Conservation (phyloP, 2,888 invertebrate genomes). For the Gnatocerus cornutus region DNA sequence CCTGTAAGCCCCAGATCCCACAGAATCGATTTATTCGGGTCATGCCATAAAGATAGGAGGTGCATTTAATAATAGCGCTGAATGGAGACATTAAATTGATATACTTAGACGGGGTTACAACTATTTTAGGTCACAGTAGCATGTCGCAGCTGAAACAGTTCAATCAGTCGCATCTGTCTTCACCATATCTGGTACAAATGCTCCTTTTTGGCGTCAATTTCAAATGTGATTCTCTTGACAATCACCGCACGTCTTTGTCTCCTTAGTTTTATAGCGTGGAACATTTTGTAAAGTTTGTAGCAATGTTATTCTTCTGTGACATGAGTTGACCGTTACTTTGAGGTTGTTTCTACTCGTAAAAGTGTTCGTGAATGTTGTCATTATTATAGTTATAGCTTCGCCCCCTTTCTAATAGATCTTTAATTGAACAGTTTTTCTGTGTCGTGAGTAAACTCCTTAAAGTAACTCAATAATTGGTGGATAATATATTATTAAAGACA, state of each 20-base stretch:
- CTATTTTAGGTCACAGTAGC: not conserved
- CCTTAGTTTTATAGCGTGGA: not conserved
- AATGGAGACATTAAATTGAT: conserved; percentile 1
- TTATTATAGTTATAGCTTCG: not conserved
- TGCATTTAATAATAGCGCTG: not conserved
- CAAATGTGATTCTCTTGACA: not conserved
- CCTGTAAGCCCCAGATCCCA: not conserved
- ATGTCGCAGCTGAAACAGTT: not conserved
- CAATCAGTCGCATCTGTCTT: not conserved
- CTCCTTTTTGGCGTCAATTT: not conserved
- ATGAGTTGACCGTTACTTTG: no score
- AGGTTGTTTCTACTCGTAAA: no score
- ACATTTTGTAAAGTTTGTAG: not conserved
- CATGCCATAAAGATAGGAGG: not conserved
- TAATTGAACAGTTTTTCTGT: not conserved
- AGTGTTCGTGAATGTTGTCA: not conserved
- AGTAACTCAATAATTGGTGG: not conserved
- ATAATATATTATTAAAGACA: conserved; percentile 4
- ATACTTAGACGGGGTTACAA: not conserved
- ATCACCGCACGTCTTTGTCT: not conserved
- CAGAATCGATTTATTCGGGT: conserved; percentile 1
- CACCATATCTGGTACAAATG: not conserved
- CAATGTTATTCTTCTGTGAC: not conserved
- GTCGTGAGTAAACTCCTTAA: not conserved
- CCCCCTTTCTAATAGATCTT: not conserved